Evolutionary conservation across 1,140 invertebrate species (phyloP).

Genomic region (Bilobella aurantiaca): DNA sequence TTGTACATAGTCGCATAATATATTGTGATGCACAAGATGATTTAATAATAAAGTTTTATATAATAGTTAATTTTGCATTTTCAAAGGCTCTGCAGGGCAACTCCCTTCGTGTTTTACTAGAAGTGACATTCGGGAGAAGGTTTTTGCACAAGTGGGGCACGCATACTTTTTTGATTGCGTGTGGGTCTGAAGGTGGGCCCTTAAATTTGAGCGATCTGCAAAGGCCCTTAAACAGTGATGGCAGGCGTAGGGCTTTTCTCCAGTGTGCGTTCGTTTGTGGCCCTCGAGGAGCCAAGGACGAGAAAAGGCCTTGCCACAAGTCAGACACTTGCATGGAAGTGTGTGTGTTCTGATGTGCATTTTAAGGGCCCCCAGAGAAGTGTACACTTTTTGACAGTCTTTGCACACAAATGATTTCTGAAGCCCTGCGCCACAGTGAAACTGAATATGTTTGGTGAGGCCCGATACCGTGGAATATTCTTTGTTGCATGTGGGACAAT

Average conservation of each 20-base stretch:
- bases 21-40: too few relatives aligned
- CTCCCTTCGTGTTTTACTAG: conserved; percentile 86
- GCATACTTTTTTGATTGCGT: conserved; percentile 97
- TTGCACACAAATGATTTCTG: conserved; percentile 93
- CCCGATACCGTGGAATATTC: conserved; percentile 95
- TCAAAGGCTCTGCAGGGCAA: too few relatives aligned
- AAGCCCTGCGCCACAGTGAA: conserved; percentile 78
- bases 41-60: too few relatives aligned
- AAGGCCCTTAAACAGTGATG: conserved; percentile 89
- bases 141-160: conserved; percentile 82
- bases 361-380: conserved; percentile 87
- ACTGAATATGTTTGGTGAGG: conserved; percentile 88
- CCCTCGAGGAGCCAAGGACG: conserved; percentile 82
- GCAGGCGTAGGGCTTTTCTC: conserved; percentile 95
- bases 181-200: conserved; percentile 94
- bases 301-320: conserved; percentile 95
- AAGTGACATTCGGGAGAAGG: conserved; percentile 94
- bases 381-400: conserved; percentile 90
- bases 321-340: conserved; percentile 88
- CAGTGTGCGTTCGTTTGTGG: conserved; percentile 86
- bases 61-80: too few relatives aligned
- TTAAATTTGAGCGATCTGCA: conserved; percentile 88
- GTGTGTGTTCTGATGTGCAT: conserved; percentile 99
- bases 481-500: conserved; percentile 85
- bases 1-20: too few relatives aligned